phyloP scores from a whole-genome alignment of 2,113 vertebrate genomes.

The Oryzias javanicus region DNA sequence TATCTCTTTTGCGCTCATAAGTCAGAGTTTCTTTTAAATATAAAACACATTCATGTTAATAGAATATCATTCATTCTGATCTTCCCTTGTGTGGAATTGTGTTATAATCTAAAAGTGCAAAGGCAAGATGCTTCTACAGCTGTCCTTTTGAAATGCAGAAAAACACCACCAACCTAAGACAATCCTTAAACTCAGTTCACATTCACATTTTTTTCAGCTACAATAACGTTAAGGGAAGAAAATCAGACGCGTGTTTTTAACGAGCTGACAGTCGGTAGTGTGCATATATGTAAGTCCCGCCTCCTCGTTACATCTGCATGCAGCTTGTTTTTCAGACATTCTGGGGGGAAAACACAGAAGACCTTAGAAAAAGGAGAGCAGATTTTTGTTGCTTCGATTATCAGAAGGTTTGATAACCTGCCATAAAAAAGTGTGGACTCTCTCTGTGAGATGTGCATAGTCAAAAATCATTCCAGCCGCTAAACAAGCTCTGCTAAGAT shows the following conservation, averaged over 20 bases:
- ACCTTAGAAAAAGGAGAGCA: conserved; percentile 28
- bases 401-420: conserved; percentile 4
- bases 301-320: conserved; percentile 51
- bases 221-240: conserved; percentile 44
- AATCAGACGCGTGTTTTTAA: conserved; percentile 54
- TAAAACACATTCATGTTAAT: conserved; percentile 23
- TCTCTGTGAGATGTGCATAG: conserved; percentile 59
- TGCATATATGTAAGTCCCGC: conserved; percentile 30
- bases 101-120: conserved; percentile 17
- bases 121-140: conserved; percentile 26
- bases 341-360: conserved; percentile 12
- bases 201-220: conserved; percentile 23
- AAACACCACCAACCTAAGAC: neutral
- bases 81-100: conserved; percentile 14
- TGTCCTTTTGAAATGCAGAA: conserved; percentile 50
- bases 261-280: conserved; percentile 26
- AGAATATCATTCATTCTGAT: conserved; percentile 17
- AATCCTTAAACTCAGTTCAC: conserved; percentile 27
- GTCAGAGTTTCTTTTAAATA: conserved; percentile 12
- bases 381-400: conserved; percentile 8
- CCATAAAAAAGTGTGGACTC: conserved; percentile 9
- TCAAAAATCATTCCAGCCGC: conserved; percentile 44
- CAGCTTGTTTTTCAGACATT: conserved; percentile 26
- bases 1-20: conserved; percentile 18
- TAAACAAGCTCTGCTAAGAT: conserved; percentile 7